Evolutionary conservation across 2,888 invertebrate species (phyloP).

Genomic region (Halictus quadricinctus): DNA sequence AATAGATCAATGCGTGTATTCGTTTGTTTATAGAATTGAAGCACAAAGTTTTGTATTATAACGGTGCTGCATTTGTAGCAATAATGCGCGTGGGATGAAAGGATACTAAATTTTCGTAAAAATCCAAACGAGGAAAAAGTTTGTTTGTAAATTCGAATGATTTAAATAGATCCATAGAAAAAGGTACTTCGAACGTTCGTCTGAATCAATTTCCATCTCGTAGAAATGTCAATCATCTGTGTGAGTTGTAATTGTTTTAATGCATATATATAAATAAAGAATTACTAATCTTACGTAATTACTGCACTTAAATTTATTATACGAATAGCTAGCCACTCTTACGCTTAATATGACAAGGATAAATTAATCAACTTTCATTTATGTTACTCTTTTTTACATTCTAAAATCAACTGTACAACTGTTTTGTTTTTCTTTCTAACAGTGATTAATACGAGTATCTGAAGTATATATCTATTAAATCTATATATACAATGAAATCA

Average conservation of each 20-base stretch:
- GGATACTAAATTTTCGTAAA: background rate
- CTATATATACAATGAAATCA: slow-evolving; percentile 64
- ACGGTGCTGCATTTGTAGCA: background rate
- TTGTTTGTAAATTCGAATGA: background rate
- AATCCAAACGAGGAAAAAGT: background rate
- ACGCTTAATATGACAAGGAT: slow-evolving; percentile 60
- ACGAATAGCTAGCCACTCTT: slow-evolving; percentile 55
- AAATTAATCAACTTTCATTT: slow-evolving; percentile 62
- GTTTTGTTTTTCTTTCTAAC: slow-evolving; percentile 50
- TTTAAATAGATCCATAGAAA: background rate
- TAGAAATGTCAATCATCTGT: background rate
- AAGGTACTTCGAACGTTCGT: background rate
- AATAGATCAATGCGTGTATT: slow-evolving; percentile 13
- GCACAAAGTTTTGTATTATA: background rate
- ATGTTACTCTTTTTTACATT: slow-evolving; percentile 62
- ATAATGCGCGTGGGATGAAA: background rate
- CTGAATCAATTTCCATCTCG: background rate
- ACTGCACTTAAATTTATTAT: slow-evolving; percentile 57
- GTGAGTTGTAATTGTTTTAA: slow-evolving; percentile 9
- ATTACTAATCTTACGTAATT: slow-evolving; percentile 39
- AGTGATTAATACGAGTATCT: slow-evolving; percentile 60
- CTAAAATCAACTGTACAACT: slow-evolving; percentile 65
- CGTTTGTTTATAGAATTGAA: slow-evolving; percentile 23
- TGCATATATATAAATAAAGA: slow-evolving; percentile 29
- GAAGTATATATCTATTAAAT: slow-evolving; percentile 55